Conservation (phyloP, 2,888 invertebrate species). For the Cenopis cana region DNA sequence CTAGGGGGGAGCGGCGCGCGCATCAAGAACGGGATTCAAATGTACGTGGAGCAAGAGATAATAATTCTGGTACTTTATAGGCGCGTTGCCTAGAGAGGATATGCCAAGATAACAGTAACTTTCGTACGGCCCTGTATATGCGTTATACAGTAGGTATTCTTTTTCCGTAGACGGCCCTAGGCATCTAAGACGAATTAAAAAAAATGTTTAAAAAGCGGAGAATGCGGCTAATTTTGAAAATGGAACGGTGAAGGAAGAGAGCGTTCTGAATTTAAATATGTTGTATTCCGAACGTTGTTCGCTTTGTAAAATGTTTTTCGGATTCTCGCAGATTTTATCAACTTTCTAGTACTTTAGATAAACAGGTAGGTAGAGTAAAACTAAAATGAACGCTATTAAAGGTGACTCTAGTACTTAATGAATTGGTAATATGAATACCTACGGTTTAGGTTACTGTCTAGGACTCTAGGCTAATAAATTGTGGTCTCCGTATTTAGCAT, state of each 20-base stretch:
- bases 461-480: too few relatives aligned
- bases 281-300: not conserved
- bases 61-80: slow-evolving; percentile 78
- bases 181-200: slow-evolving; percentile 66
- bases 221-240: slow-evolving; percentile 51
- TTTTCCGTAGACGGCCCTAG: slow-evolving; percentile 69
- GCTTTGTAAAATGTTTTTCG: not conserved
- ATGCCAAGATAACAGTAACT: slow-evolving; percentile 86
- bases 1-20: slow-evolving; percentile 80
- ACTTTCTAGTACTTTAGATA: not conserved
- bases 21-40: slow-evolving; percentile 74
- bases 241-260: slow-evolving; percentile 46
- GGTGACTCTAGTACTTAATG: too few relatives aligned
- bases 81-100: slow-evolving; percentile 84
- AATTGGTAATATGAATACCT: too few relatives aligned
- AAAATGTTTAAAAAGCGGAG: slow-evolving; percentile 48
- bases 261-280: slow-evolving; percentile 12
- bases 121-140: slow-evolving; percentile 76
- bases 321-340: not conserved
- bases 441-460: too few relatives aligned
- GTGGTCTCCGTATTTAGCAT: too few relatives aligned
- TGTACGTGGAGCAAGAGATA: slow-evolving; percentile 70
- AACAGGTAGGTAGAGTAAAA: not conserved
- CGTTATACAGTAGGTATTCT: slow-evolving; percentile 69
- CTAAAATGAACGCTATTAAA: too few relatives aligned